Evolutionary conservation across 2,888 invertebrate species (phyloP), one percentile per base, ranked within the genome.

Genomic region (Siphlonurus alternatus): DNA sequence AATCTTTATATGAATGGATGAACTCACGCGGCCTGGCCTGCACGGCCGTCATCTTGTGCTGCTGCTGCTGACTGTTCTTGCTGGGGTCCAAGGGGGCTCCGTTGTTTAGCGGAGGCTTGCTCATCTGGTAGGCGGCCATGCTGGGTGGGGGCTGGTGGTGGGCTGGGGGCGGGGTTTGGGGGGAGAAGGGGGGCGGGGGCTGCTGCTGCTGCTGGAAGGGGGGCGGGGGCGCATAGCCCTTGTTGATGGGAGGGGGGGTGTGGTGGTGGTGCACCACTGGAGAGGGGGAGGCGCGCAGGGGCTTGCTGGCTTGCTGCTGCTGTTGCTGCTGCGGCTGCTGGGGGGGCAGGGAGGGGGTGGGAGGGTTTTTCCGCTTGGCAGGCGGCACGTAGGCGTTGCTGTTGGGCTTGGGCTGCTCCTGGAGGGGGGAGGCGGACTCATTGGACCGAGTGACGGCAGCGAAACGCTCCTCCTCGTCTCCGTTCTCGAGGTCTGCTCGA

Each of bases 401-500:
- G 24, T 61, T 64, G 24, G 38, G 20, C 51, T 61, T 65, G 53
- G 63, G 62, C 25, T 59, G 65, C 53, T 23, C 61, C 59, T 66
- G 65, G 51, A 66, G 64, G 15, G 38, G 23, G 68, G 53, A 18
- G 66, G 64, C 18, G 64, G 65, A 10, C 53, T 67, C 68, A 51
- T 65, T 65, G 3, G 87, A 85, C 62, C 89, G 79, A 66, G 84
- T 81, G 20, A 95, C 96, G 15, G 95, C 89, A 62, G 94, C 93
- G 77, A 84, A 94, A 65, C 73, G 73, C 67, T 91, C 86, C 75
- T 95, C 95, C 72, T 93, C 93, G 73, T 93, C 93, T 0, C 92
- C 94, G 76, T 96, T 96, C 77, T 96, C 95, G 51, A 95, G 75
- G 69, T 91, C 92, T 61, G 88, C 80, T 67, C 92, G 83, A 53